Base-by-base conservation (phyloP, 1,140 invertebrate species). In the Trachymyrmex cornetzi region DNA sequence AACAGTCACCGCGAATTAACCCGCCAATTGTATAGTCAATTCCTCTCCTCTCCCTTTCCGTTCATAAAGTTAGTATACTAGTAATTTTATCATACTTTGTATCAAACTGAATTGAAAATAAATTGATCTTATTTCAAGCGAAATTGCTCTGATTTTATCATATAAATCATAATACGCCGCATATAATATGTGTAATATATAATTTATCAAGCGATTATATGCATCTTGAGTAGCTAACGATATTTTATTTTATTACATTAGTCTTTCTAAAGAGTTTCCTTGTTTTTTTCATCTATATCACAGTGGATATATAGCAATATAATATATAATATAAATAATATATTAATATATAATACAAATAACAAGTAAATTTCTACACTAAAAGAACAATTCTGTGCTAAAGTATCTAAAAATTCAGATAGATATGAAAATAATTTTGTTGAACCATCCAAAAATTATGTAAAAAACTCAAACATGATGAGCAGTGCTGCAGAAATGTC, bases 1-100 rank as follows among this genome's bases (percentile, higher is more conserved):
- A 77, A 22, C 64, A 38, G 34, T 67, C 59, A 12, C 38, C 69
- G 19, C 55, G 77, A 89, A 90, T 86, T 64, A 30, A 27, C 9
- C n/a, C 30, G 55, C 5, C 34, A 59, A 59, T 44, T 64, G 24
- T 38, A 57, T 66, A 38, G 27, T 50, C 6, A 12, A 34, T 22
- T 55, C 38, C 34, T n/a, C n/a, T 24, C 61, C 67, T 30, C 72
- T 27, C n/a, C n/a, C 9, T 16, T 11, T 11, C 61, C 16, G 16
- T 27, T 2, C 64, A 48, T 14, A 0, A 61, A 59, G 66, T 87
- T 88, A 75, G 24, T 30, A 64, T 66, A n/a, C 0, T 12, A 14
- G 66, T 64, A 59, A 77, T 2, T 63, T n/a, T 50, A 22, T 50
- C 9, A 34, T 16, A 57, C 14, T 9, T 14, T 34, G 11, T 55